Conservation (phyloP, 2,113 vertebrate species). For the Progne subis region DNA sequence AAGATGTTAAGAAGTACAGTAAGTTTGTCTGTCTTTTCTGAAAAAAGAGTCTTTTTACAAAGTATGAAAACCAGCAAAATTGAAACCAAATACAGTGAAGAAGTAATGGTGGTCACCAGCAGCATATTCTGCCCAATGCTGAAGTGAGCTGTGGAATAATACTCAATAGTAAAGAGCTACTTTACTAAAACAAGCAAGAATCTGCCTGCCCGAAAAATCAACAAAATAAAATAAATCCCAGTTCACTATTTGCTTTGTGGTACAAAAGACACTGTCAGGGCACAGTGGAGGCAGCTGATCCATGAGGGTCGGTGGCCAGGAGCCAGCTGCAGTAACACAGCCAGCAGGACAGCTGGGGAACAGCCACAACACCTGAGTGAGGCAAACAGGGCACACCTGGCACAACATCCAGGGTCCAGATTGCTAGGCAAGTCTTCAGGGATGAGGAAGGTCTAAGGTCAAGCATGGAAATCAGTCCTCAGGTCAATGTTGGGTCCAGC, state of each 20-base stretch:
- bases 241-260: not conserved
- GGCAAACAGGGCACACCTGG: not conserved
- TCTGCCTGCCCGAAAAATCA: not conserved
- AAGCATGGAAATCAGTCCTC: not conserved
- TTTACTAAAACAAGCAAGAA: not conserved
- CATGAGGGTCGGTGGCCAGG: accelerated
- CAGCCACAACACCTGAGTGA: not conserved
- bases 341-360: not conserved
- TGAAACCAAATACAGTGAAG: not conserved
- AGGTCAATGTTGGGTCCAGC: not conserved
- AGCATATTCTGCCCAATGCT: not conserved
- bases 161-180: not conserved
- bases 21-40: not conserved
- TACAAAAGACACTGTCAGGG: not conserved
- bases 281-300: accelerated
- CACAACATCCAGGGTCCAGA: not conserved
- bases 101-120: not conserved
- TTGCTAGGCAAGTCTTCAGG: not conserved
- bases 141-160: not conserved
- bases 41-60: not conserved
- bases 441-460: not conserved
- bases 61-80: not conserved
- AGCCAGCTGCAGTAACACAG: not conserved
- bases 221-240: not conserved
- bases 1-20: not conserved